Conservation (phyloP, 2,888 invertebrate species). For the Metellina segmentata region DNA sequence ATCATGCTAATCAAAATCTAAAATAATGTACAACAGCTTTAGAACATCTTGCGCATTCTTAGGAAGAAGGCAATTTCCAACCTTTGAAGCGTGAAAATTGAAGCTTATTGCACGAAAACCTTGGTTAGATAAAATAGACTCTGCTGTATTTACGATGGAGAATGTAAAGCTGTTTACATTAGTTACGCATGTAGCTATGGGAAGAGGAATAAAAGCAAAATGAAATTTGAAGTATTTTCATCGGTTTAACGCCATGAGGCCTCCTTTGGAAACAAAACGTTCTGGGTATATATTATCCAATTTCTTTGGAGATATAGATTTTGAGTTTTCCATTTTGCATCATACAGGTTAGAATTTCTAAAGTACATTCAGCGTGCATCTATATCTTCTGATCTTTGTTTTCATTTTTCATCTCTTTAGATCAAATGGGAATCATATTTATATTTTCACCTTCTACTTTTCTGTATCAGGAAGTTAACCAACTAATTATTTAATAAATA, state of each 20-base stretch:
- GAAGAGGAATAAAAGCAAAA: neutral
- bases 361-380: too few relatives aligned
- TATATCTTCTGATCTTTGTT: too few relatives aligned
- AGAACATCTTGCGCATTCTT: neutral
- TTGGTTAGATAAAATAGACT: neutral
- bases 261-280: neutral
- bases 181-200: constrained; percentile 3
- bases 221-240: neutral
- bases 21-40: neutral
- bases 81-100: constrained; percentile 30
- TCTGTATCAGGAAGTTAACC: too few relatives aligned
- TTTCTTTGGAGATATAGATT: neutral
- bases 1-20: too few relatives aligned
- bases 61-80: neutral
- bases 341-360: too few relatives aligned
- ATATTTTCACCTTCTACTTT: too few relatives aligned
- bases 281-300: neutral
- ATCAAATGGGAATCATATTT: too few relatives aligned
- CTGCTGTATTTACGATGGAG: neutral
- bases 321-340: too few relatives aligned
- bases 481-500: too few relatives aligned
- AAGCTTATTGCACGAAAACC: constrained; percentile 23
- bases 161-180: constrained; percentile 24
- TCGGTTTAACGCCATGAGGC: neutral
- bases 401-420: too few relatives aligned